These are phyloP conservation scores for Porites lutea DNA, from an alignment of 64 coral and sea anemone genomes.

Conservation along the genomic window DNA sequence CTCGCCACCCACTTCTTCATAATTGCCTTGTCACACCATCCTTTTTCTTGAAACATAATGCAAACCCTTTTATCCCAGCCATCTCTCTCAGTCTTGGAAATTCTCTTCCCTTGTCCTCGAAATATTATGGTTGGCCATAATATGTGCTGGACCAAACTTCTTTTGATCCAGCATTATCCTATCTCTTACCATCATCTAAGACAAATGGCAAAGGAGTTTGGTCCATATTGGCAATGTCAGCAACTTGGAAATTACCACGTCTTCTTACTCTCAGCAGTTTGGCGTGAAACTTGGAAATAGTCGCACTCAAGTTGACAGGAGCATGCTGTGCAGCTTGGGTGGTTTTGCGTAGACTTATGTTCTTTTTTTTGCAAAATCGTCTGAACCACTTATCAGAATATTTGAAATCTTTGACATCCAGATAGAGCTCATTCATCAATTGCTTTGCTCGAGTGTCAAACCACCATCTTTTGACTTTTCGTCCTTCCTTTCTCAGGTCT, in stretches of 20 bases:
- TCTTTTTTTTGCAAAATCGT: not conserved
- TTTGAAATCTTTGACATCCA: not conserved
- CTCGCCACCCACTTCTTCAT: conserved; percentile 54
- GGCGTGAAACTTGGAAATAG: not conserved
- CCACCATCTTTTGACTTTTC: conserved; percentile 1
- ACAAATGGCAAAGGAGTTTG: conserved; percentile 2
- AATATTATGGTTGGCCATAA: conserved; percentile 43
- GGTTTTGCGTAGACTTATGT: not conserved
- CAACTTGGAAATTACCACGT: not conserved
- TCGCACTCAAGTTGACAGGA: not conserved
- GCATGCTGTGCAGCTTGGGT: not conserved
- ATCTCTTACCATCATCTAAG: not conserved
- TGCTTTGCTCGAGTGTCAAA: conserved; percentile 2
- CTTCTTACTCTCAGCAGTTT: not conserved
- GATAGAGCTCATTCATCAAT: not conserved
- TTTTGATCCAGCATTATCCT: not conserved
- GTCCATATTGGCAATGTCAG: conserved; percentile 1
- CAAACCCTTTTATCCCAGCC: conserved; percentile 34
- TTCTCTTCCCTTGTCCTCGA: conserved; percentile 33
- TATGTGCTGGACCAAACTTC: conserved; percentile 12
- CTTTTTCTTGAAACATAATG: conserved; percentile 47
- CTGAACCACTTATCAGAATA: not conserved
- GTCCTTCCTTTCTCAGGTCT: not conserved
- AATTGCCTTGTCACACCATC: conserved; percentile 46
- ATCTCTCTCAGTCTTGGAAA: conserved; percentile 46